Percentiles rank a stretch among this genome's conserved stretches.
These are phyloP conservation scores for Furnarius figulus DNA, from an alignment of 2,113 vertebrate species.

Conservation along the genomic window DNA sequence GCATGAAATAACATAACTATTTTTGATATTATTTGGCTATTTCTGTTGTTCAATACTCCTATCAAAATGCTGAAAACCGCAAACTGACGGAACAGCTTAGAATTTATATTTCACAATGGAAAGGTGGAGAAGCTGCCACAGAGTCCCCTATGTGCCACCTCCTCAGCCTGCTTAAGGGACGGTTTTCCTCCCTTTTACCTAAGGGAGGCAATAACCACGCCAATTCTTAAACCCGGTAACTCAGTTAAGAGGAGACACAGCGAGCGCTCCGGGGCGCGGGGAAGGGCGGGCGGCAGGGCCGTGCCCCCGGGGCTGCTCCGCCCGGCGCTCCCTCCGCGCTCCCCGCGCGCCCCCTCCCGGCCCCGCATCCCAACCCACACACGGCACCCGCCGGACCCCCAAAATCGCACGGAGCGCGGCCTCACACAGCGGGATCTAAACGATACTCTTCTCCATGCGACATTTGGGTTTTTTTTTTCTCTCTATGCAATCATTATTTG, in stretches of 20 bases:
- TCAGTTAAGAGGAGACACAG: too few species aligned
- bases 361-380: too few species aligned
- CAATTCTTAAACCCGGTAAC: neutral
- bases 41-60: neutral
- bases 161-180: neutral
- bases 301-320: neutral
- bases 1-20: neutral
- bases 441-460: accelerated
- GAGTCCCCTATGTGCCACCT: neutral
- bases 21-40: neutral
- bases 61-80: neutral
- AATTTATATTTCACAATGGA: neutral
- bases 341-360: neutral
- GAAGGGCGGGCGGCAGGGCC: too few species aligned
- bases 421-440: too few species aligned
- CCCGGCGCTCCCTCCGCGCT: neutral
- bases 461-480: neutral
- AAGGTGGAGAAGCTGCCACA: neutral
- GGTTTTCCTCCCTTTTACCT: neutral
- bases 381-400: too few species aligned
- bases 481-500: accelerated
- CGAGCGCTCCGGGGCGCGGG: too few species aligned
- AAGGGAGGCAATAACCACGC: neutral
- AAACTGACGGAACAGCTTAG: neutral
- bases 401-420: neutral